phyloP scores from a whole-genome alignment of 2,888 invertebrate genomes.

The Euphydryas editha region DNA sequence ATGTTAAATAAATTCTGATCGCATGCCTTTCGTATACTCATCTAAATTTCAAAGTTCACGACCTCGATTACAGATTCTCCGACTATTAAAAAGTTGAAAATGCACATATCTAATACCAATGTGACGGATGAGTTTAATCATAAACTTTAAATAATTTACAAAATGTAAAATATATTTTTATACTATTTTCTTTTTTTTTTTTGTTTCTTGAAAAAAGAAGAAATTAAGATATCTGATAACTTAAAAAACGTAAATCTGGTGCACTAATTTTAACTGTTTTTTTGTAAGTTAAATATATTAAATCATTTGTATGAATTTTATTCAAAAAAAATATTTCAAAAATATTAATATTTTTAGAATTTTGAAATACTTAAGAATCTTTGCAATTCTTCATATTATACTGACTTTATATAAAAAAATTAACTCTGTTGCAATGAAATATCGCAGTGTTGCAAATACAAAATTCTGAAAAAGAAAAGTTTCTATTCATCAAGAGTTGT shows the following conservation, averaged over 20 bases:
- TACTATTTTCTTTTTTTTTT: too few relatives aligned
- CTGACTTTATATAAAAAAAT: too few relatives aligned
- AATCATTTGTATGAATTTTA: too few relatives aligned
- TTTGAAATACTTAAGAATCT: not conserved
- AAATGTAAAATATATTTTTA: too few relatives aligned
- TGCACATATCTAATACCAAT: constrained; percentile 11
- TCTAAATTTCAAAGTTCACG: constrained; percentile 39
- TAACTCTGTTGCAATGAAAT: not conserved
- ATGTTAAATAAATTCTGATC: constrained; percentile 25
- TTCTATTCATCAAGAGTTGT: not conserved
- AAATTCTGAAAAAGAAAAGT: not conserved
- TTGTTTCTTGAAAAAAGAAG: too few relatives aligned
- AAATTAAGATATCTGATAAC: too few relatives aligned
- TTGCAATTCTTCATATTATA: not conserved
- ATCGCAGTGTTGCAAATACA: not conserved
- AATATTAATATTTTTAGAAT: not conserved
- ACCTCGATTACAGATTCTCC: constrained; percentile 34
- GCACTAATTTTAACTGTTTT: too few relatives aligned
- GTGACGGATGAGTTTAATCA: too few relatives aligned
- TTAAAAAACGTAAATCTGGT: too few relatives aligned
- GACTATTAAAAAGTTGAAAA: constrained; percentile 25
- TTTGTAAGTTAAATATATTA: too few relatives aligned
- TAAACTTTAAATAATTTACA: too few relatives aligned
- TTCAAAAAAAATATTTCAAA: not conserved
- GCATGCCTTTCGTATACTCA: constrained; percentile 12